phyloP scores from a whole-genome alignment of 2,797 vertebrate species.

The Anableps anableps region DNA sequence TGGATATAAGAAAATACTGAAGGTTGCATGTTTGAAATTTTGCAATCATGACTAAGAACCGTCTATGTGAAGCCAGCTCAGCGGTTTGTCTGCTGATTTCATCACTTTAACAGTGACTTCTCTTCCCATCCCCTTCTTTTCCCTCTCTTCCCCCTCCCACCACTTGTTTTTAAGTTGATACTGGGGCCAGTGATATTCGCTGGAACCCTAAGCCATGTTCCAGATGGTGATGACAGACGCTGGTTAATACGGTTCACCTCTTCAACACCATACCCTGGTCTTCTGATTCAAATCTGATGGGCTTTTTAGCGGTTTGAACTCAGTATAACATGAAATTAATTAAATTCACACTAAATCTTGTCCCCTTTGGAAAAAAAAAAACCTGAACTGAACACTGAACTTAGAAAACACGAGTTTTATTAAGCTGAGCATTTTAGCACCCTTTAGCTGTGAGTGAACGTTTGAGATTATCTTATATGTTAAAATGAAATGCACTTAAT shows the following conservation, averaged over 20 bases:
- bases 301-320: background rate
- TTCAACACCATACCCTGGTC: slow-evolving; percentile 69
- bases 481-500: background rate
- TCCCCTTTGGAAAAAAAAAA: background rate
- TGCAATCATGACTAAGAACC: slow-evolving; percentile 23
- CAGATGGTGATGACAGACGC: slow-evolving; percentile 81
- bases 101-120: slow-evolving; percentile 28
- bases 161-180: slow-evolving; percentile 79
- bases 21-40: slow-evolving; percentile 9
- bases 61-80: slow-evolving; percentile 22
- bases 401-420: background rate
- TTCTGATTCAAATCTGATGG: slow-evolving; percentile 13
- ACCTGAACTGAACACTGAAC: background rate
- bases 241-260: slow-evolving; percentile 77
- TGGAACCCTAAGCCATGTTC: slow-evolving; percentile 85
- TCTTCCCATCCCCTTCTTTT: background rate
- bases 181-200: slow-evolving; percentile 79
- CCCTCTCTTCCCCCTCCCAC: background rate
- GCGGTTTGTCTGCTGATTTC: slow-evolving; percentile 51
- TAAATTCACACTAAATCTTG: background rate
- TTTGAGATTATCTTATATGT: background rate
- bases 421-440: background rate
- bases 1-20: background rate
- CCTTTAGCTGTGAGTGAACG: background rate
- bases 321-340: background rate